Conservation (phyloP, 2,888 invertebrate species). For the Eubasilissa splendida region DNA sequence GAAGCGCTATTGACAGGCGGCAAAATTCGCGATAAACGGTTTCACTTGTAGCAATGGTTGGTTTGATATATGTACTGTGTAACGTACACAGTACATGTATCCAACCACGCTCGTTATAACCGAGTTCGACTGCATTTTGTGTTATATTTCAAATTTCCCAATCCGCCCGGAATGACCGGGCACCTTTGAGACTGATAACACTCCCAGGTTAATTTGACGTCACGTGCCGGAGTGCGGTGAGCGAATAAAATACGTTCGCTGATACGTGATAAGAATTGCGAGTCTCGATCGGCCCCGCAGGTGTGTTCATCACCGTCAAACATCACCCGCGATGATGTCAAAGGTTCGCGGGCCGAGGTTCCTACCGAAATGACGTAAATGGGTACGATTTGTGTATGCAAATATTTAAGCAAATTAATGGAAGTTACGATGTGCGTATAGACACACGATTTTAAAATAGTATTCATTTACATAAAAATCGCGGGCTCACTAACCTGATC, state of each 20-base stretch:
- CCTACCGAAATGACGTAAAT: slow-evolving; percentile 20
- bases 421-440: neutral
- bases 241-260: slow-evolving; percentile 26
- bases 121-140: too few species aligned
- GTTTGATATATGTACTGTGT: too few species aligned
- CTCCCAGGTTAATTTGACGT: slow-evolving; percentile 21
- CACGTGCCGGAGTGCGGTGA: slow-evolving; percentile 10
- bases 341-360: slow-evolving; percentile 21
- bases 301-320: slow-evolving; percentile 62
- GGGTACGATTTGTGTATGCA: slow-evolving; percentile 22
- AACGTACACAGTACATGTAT: too few species aligned
- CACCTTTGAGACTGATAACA: slow-evolving; percentile 4
- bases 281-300: slow-evolving; percentile 8
- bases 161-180: slow-evolving; percentile 2
- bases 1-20: too few species aligned
- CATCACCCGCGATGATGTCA: slow-evolving; percentile 25
- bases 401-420: slow-evolving; percentile 21
- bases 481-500: neutral
- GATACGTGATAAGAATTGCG: slow-evolving; percentile 36
- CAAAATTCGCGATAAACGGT: too few species aligned
- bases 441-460: neutral
- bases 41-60: too few species aligned
- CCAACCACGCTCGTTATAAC: too few species aligned
- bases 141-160: neutral
- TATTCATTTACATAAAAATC: neutral